phyloP scores from a whole-genome alignment of 1,140 invertebrate genomes.

The Homalodisca vitripennis region DNA sequence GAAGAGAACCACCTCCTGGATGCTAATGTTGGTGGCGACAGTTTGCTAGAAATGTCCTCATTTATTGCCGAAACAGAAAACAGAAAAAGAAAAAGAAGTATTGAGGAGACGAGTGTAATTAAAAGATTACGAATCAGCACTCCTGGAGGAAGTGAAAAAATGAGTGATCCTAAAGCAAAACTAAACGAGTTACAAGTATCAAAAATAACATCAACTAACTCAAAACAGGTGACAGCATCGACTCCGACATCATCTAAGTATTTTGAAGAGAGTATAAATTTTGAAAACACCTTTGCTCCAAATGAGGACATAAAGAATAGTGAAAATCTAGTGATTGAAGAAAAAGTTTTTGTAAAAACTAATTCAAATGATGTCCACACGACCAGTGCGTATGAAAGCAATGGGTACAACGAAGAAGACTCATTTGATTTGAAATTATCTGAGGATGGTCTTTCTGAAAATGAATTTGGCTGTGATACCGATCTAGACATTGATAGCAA shows the following conservation, averaged over 20 bases:
- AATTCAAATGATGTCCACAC: neutral
- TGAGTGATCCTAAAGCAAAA: neutral
- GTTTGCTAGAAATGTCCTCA: conserved; percentile 38
- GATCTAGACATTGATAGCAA: conserved; percentile 10
- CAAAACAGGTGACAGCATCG: neutral
- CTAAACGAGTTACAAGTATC: neutral
- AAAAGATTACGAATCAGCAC: neutral
- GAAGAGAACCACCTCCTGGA: no score
- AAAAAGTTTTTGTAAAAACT: neutral
- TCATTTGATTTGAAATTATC: neutral
- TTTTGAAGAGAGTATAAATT: neutral
- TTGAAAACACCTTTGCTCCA: neutral
- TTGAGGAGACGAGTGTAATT: conserved; percentile 8
- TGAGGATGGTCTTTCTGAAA: neutral
- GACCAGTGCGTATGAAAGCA: neutral
- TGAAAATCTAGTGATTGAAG: neutral
- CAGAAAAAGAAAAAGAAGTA: conserved; percentile 25
- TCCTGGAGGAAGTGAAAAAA: neutral
- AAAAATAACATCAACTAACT: neutral
- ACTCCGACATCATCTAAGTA: neutral
- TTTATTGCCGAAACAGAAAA: neutral
- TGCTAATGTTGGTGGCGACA: conserved; percentile 41
- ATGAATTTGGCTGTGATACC: neutral
- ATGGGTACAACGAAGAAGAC: neutral
- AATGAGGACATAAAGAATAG: no score